phyloP scores from a whole-genome alignment of 2,113 vertebrate genomes.

The Ctenomys sociabilis region DNA sequence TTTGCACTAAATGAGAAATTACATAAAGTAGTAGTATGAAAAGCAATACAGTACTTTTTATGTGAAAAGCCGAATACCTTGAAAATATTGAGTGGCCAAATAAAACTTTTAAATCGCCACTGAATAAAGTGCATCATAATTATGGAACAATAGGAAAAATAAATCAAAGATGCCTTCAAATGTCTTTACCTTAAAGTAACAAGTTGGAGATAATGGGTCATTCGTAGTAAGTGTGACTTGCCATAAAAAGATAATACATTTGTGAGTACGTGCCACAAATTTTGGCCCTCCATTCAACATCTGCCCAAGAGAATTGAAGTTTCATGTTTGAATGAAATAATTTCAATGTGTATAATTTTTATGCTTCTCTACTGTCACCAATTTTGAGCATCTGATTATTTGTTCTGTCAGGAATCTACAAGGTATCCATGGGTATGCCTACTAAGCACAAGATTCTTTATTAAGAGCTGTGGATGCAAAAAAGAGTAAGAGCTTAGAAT shows the following conservation, averaged over 20 bases:
- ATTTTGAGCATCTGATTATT: neutral
- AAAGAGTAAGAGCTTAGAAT: neutral
- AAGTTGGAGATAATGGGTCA: neutral
- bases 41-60: neutral
- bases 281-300: neutral
- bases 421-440: neutral
- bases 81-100: neutral
- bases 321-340: constrained; percentile 27
- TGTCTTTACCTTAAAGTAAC: neutral
- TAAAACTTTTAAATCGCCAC: neutral
- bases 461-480: neutral
- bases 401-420: neutral
- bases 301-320: neutral
- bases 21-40: neutral
- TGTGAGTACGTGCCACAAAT: neutral
- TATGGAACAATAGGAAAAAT: neutral
- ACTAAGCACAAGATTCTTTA: neutral
- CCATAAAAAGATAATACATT: neutral
- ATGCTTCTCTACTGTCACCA: neutral
- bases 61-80: neutral
- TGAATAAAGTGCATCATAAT: neutral
- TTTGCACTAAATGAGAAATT: neutral
- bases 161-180: constrained; percentile 2
- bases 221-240: neutral
- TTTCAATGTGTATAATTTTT: neutral